Evolutionary conservation across 2,888 invertebrate species (phyloP), one percentile per base, ranked within the genome.

Genomic region (Serrognathus titanus): DNA sequence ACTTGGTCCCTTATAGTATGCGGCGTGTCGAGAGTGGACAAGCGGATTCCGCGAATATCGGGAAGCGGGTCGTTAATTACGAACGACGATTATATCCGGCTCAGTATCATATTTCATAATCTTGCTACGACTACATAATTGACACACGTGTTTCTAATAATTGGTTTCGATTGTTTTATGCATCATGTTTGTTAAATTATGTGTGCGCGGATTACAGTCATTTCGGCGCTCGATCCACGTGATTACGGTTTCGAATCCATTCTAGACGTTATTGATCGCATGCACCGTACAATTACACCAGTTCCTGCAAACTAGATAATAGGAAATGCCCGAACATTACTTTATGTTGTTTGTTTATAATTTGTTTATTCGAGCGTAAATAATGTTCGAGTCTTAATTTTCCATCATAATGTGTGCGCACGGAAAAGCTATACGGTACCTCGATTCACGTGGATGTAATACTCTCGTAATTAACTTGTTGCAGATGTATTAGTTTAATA

Each of bases 61-160:
- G 37, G 37, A 48, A 36, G 48, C 12, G 37, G 37, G 13, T 48
- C 12, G 35, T 36, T 36, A 35, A 48, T 36, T 48, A 48, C 31
- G 43, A 43, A 43, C 43, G 43, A 16, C 43, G 43, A 43, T 43
- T 43, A 43, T 43, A 43, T 43, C 43, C 43, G 43, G 43, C 43
- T 43, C 20, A 8, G 43, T 43, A 43, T 43, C 43, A 43, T 43
- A 43, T 43, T 43, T 43, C 35, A 35, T 12, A 48, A 48, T 36
- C 37, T 35, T 9, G 12, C 13, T 31, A 36, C 35, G 13, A 31
- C 31, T 45, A 13, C 31, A 40, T 56, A 56, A 56, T 56, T 51
- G 56, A 56, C 56, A 56, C 56, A 51, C 51, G 56, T 51, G 56
- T 51, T 51, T 47, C 51, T 56, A 56, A 51, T 56, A 47, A 56